A percentile compares a stretch with the other conserved stretches of the same genome.
Evolutionary conservation across 2,113 vertebrate genomes (phyloP).

Genomic region (Ciconia stormi): DNA sequence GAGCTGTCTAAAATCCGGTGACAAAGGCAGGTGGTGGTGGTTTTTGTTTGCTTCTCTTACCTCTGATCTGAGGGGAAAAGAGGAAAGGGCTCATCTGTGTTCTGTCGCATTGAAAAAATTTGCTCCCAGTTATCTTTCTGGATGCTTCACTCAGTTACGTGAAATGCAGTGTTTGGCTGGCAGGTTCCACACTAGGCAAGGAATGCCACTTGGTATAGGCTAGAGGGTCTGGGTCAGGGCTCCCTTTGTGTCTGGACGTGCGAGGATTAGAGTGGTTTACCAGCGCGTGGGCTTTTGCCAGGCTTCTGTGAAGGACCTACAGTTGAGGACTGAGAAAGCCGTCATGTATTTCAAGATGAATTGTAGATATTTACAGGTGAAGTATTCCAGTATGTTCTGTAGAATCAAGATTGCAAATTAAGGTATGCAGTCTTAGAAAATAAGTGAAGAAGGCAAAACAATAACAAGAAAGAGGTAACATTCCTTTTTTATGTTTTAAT

Average conservation of each 20-base stretch:
- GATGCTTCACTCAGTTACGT: fast-evolving
- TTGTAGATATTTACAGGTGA: not conserved
- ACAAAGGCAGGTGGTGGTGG: not conserved
- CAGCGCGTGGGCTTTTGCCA: not conserved
- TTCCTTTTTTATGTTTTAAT: not conserved
- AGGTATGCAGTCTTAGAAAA: not conserved
- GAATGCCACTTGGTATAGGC: fast-evolving
- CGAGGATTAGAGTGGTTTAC: not conserved
- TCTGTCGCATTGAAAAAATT: not conserved
- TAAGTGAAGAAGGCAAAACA: not conserved
- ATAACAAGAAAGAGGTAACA: not conserved
- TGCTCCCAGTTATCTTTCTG: not conserved
- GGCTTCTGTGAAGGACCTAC: not conserved
- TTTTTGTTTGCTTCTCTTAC: not conserved
- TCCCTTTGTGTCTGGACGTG: not conserved
- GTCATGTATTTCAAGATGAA: not conserved
- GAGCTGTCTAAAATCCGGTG: not conserved
- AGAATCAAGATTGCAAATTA: not conserved
- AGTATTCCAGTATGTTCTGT: not conserved
- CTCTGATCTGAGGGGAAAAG: not conserved
- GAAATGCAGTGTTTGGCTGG: not conserved
- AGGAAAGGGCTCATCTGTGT: not conserved
- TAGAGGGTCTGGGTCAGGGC: not conserved
- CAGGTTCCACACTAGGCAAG: not conserved
- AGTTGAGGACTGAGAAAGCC: not conserved